These are phyloP conservation scores for Ormyrus thymus DNA, from an alignment of 2,888 invertebrate species.

Conservation along the genomic window DNA sequence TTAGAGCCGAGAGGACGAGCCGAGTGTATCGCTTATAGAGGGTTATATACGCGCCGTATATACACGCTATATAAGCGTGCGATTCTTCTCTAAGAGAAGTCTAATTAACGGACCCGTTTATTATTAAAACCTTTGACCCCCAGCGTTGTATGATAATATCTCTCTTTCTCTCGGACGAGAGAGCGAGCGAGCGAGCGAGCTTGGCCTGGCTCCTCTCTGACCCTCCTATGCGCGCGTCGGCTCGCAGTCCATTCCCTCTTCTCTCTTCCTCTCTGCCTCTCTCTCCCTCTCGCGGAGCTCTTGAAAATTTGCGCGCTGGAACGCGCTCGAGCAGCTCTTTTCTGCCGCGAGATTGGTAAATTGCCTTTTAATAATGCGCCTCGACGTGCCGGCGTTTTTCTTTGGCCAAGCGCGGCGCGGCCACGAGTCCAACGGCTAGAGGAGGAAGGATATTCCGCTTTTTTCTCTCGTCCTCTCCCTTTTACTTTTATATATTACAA, in stretches of 20 bases:
- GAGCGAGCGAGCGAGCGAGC: slow-evolving; percentile 28
- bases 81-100: slow-evolving; percentile 54
- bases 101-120: slow-evolving; percentile 56
- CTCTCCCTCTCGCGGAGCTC: slow-evolving; percentile 17
- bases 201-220: slow-evolving; percentile 25
- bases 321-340: slow-evolving; percentile 40
- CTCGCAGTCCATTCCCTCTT: background rate
- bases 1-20: background rate
- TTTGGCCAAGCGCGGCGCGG: slow-evolving; percentile 20
- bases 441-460: slow-evolving; percentile 17
- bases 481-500: background rate
- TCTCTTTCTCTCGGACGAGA: slow-evolving; percentile 47
- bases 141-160: slow-evolving; percentile 55
- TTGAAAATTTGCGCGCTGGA: slow-evolving; percentile 52
- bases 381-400: slow-evolving; percentile 53
- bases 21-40: background rate
- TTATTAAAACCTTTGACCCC: slow-evolving; percentile 56
- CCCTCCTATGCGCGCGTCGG: slow-evolving; percentile 27
- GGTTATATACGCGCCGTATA: slow-evolving; percentile 11
- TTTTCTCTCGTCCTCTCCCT: background rate
- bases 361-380: slow-evolving; percentile 57
- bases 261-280: background rate
- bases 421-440: no score
- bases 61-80: slow-evolving; percentile 39
- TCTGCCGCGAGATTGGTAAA: slow-evolving; percentile 54